Evolutionary conservation across 2,888 invertebrate species (phyloP).

Genomic region (Drosophila pseudotalamancana): DNA sequence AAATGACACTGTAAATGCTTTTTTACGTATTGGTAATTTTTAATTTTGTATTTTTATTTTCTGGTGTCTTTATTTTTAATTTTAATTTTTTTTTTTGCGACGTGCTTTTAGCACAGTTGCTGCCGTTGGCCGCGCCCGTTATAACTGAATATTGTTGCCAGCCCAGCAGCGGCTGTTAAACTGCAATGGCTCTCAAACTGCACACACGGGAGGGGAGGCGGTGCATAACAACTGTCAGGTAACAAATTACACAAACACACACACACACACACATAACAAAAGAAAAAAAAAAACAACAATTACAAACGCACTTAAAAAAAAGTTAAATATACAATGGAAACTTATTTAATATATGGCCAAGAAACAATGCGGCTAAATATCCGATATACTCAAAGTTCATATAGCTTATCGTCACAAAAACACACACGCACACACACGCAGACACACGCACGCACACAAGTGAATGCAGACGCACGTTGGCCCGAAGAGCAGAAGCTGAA

Average conservation of each 20-base stretch:
- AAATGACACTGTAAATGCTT: constrained; percentile 19
- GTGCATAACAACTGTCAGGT: background rate
- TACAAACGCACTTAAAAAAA: background rate
- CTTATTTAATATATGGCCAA: constrained; percentile 1
- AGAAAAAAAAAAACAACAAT: no score
- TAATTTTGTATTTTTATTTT: background rate
- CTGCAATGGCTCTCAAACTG: constrained; percentile 45
- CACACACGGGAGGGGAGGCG: background rate
- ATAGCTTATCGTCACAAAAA: constrained; percentile 16
- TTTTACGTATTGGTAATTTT: background rate
- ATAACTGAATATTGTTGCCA: constrained; percentile 3
- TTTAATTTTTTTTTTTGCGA: constrained; percentile 5
- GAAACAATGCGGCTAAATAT: background rate
- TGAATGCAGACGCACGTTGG: constrained; percentile 33
- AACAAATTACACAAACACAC: constrained; percentile 9
- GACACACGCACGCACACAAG: background rate
- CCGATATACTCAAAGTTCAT: constrained; percentile 2
- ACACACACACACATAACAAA: background rate
- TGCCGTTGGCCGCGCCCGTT: constrained; percentile 31
- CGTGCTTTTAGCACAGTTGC: constrained; percentile 33
- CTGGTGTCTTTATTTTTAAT: background rate
- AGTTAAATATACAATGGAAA: constrained; percentile 2
- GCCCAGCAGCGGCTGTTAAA: constrained; percentile 25
- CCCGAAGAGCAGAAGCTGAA: constrained; percentile 25
- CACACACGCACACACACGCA: background rate